A percentile compares a stretch with the other conserved stretches of the same genome.
phyloP scores from a whole-genome alignment of 2,797 vertebrate genomes.

The Poeciliopsis turneri region DNA sequence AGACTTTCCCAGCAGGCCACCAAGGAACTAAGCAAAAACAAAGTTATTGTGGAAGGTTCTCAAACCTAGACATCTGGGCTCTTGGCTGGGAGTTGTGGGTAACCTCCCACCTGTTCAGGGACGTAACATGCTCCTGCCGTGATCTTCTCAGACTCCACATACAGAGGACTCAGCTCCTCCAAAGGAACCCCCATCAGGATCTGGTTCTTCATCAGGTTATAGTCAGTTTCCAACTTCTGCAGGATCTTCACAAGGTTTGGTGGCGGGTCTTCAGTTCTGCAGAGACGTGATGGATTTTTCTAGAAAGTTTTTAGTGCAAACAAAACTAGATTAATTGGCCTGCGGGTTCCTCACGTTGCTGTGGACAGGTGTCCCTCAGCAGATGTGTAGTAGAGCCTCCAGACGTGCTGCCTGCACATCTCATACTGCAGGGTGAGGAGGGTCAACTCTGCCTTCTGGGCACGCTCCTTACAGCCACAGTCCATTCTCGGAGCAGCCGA shows the following conservation, averaged over 20 bases:
- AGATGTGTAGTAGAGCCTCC: not conserved
- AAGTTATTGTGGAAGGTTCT: not conserved
- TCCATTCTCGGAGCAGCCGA: not conserved
- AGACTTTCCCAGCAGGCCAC: slow-evolving; percentile 7
- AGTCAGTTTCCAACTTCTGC: slow-evolving; percentile 67
- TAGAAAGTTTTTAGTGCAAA: not conserved
- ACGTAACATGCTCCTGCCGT: slow-evolving; percentile 28
- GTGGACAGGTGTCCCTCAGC: not conserved
- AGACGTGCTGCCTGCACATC: not conserved
- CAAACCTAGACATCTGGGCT: not conserved
- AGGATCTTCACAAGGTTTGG: slow-evolving; percentile 44
- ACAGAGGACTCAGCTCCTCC: slow-evolving; percentile 68
- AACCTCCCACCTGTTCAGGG: slow-evolving; percentile 62
- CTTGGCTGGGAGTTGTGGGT: not conserved
- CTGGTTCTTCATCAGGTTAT: slow-evolving; percentile 59
- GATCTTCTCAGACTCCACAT: slow-evolving; percentile 54
- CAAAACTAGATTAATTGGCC: not conserved
- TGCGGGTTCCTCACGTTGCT: not conserved
- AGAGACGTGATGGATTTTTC: not conserved
- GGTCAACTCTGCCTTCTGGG: not conserved
- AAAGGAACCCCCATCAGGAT: slow-evolving; percentile 69
- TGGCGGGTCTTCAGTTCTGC: slow-evolving; percentile 45
- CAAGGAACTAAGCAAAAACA: slow-evolving; percentile 35
- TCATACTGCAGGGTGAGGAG: not conserved
- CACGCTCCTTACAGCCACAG: not conserved